A percentile compares a stretch with the other conserved stretches of the same genome.
Evolutionary conservation across 2,888 invertebrate genomes (phyloP).

Genomic region (Athalia circularis): DNA sequence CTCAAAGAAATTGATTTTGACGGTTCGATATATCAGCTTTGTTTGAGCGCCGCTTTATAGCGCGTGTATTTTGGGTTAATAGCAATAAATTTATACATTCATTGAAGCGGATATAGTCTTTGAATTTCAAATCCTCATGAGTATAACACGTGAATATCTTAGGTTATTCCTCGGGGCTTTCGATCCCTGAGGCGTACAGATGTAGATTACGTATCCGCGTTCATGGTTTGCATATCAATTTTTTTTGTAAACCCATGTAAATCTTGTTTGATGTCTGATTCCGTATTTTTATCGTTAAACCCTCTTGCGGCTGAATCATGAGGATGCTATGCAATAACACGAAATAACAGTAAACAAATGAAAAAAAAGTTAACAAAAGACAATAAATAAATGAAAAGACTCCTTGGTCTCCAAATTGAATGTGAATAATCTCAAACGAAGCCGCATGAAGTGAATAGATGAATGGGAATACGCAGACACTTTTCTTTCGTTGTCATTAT

Average conservation of each 20-base stretch:
- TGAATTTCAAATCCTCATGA: constrained; percentile 30
- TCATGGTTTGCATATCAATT: constrained; percentile 36
- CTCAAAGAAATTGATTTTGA: neutral
- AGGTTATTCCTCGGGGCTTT: neutral
- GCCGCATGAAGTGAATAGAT: no score
- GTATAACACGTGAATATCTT: constrained; percentile 23
- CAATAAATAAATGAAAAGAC: no score
- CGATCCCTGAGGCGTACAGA: neutral
- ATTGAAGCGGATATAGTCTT: constrained; percentile 19
- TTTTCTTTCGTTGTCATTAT: no score
- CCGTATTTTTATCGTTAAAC: constrained; percentile 26
- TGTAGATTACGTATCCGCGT: constrained; percentile 24
- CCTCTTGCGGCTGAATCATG: neutral
- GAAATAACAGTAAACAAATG: neutral
- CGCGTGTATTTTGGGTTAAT: constrained; percentile 4
- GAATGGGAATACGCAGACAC: no score
- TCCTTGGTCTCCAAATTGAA: no score
- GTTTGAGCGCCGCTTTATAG: neutral
- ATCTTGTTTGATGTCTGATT: constrained; percentile 2
- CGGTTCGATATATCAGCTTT: constrained; percentile 9
- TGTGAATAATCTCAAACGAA: neutral
- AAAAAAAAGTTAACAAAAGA: no score
- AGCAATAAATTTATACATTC: constrained; percentile 29
- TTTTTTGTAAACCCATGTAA: constrained; percentile 27
- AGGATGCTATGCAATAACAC: constrained; percentile 17